These are phyloP conservation scores for Oncorhynchus mykiss DNA, from an alignment of 2,113 vertebrate species.

Conservation along the genomic window DNA sequence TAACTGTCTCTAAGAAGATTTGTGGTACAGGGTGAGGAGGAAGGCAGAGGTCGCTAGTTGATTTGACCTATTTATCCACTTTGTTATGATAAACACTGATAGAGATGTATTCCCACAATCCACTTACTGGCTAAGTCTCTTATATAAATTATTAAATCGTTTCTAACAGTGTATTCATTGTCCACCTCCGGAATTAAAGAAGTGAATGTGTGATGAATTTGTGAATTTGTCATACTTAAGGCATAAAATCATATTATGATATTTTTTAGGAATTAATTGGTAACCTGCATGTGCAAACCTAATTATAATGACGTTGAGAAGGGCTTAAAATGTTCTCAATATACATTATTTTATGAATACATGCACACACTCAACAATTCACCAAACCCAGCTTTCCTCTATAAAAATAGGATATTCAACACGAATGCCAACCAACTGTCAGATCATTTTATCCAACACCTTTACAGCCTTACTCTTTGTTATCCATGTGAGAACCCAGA, in stretches of 20 bases:
- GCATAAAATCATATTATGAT: slow-evolving; percentile 41
- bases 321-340: slow-evolving; percentile 3
- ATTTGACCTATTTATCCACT: background rate
- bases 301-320: slow-evolving; percentile 30
- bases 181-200: background rate
- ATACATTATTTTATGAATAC: slow-evolving; percentile 13
- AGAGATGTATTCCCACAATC: background rate
- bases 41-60: background rate
- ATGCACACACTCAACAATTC: background rate
- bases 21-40: background rate
- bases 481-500: too few relatives aligned
- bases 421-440: too few relatives aligned
- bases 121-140: background rate
- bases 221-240: slow-evolving; percentile 40
- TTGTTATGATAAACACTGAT: background rate
- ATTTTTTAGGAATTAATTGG: slow-evolving; percentile 18
- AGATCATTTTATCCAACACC: too few relatives aligned
- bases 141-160: background rate
- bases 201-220: slow-evolving; percentile 1
- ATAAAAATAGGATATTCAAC: too few relatives aligned
- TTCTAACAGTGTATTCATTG: background rate
- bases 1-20: background rate
- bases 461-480: too few relatives aligned
- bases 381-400: background rate
- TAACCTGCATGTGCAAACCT: slow-evolving; percentile 33